These are phyloP conservation scores for Psittacula cyanocephala DNA, from an alignment of 2,113 vertebrate genomes.

Conservation along the genomic window DNA sequence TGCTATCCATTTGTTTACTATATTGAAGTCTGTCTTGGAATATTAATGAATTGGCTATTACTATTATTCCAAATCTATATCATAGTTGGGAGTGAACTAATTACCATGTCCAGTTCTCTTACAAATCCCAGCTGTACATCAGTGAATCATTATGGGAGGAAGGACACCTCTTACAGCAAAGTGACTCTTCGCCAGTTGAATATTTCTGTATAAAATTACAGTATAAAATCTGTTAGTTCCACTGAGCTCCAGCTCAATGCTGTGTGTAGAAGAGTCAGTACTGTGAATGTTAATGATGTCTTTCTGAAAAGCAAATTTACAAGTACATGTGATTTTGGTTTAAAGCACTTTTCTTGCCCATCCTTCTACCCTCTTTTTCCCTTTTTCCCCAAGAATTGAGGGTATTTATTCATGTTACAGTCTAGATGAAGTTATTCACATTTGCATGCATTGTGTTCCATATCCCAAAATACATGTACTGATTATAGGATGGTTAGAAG, in stretches of 20 bases:
- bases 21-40: not conserved
- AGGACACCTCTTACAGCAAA: not conserved
- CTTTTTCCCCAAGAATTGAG: not conserved
- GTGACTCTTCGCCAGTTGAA: not conserved
- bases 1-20: not conserved
- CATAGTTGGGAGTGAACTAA: not conserved
- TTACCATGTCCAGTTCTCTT: not conserved
- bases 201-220: not conserved
- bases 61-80: not conserved
- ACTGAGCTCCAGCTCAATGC: not conserved
- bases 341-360: not conserved
- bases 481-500: not conserved
- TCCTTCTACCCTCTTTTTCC: not conserved
- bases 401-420: not conserved
- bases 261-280: not conserved
- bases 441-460: not conserved
- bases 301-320: not conserved
- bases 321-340: not conserved
- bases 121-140: not conserved
- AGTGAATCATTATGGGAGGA: not conserved
- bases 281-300: not conserved
- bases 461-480: not conserved
- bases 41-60: not conserved
- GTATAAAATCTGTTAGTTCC: not conserved
- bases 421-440: not conserved